Evolutionary conservation across 1,140 invertebrate genomes (phyloP), one percentile per base, ranked within the genome.

Genomic region (Drosophila bocqueti): DNA sequence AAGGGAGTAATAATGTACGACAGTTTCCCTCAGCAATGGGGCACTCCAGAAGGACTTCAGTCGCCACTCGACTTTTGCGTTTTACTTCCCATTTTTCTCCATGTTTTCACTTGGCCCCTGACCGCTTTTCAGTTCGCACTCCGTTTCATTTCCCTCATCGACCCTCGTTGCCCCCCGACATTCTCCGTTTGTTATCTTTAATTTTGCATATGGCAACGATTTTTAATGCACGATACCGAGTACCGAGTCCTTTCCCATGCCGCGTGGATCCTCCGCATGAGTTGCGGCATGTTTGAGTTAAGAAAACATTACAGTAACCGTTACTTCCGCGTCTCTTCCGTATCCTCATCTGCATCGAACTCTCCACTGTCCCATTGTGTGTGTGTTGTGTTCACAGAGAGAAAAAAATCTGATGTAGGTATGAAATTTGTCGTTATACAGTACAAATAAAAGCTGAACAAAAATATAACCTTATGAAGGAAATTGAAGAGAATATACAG

Each of bases 151-250:
- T 36, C 42, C 38, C 36, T 43, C 46, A 13, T 43, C 21, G 24
- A 59, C 47, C 16, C 24, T 43, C 24, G 36, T 36, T 36, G 16
- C 68, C 67, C 29, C 4, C 2, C 63, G 47, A 71, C 62, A 68
- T 50, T 31, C 38, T 46, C 31, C 67, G 68, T 85, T 85, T 90
- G 81, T 90, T 90, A 90, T 90, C 81, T 82, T 84, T 85, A 74
- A 77, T 74, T 90, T 90, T 90, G 81, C 85, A 90, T 90, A 90
- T 90, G 85, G 86, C 82, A 72, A 85, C 85, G 85, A 90, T 90
- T 90, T 90, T 90, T 90, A 90, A 90, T 90, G 85, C 68, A 81
- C 81, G 84, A 81, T 84, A 90, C 77, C 66, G 64, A 74, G 81
- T 59, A 10, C 24, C 3, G 46, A 16, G 46, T 49, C 71, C 76